These are phyloP conservation scores for Otolemur crassicaudatus DNA, from an alignment of 2,797 vertebrate genomes.

Conservation along the genomic window DNA sequence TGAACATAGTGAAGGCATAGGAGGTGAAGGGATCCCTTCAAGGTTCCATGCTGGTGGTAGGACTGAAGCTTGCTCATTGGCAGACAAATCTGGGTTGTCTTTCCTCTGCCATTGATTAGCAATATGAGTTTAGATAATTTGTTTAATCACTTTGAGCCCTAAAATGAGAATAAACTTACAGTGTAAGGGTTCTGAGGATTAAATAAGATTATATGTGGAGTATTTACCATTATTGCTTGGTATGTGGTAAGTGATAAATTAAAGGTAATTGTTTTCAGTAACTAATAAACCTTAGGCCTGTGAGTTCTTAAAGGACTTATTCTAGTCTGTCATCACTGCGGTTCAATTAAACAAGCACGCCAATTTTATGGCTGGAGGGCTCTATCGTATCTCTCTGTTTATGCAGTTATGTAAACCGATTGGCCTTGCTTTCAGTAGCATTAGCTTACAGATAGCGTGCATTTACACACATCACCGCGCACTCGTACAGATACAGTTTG, in stretches of 20 bases:
- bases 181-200: background rate
- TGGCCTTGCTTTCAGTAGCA: background rate
- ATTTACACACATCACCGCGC: background rate
- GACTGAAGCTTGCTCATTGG: background rate
- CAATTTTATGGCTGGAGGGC: background rate
- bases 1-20: background rate
- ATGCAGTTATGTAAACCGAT: background rate
- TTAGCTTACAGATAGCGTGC: no score
- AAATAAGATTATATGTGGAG: accelerated
- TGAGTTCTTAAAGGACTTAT: background rate
- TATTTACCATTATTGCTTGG: background rate
- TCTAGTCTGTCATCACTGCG: background rate
- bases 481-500: background rate
- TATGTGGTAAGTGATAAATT: background rate
- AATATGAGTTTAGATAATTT: background rate
- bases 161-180: background rate
- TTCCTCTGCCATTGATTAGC: accelerated
- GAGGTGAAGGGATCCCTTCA: accelerated
- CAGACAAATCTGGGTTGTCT: accelerated
- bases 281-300: background rate
- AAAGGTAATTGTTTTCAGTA: background rate
- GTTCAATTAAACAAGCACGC: no score
- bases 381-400: background rate
- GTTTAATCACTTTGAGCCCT: background rate
- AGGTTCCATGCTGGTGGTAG: background rate